Conservation (phyloP, 1,140 invertebrate species). For the Lerema accius region DNA sequence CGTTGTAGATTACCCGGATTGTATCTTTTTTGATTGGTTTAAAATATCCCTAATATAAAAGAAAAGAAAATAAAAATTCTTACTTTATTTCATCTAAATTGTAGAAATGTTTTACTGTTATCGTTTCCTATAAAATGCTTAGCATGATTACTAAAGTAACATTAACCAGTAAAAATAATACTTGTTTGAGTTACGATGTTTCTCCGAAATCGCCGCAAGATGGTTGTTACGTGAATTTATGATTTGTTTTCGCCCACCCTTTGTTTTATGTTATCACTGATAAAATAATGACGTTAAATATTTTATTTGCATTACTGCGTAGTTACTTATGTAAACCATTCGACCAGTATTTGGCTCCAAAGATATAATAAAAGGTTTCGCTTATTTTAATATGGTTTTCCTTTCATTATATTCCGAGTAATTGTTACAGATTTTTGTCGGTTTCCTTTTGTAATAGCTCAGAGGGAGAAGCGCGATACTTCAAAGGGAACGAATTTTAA, state of each 20-base stretch:
- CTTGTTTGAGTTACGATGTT: not conserved
- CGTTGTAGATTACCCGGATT: no score
- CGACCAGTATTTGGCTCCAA: constrained; percentile 7
- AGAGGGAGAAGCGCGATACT: constrained; percentile 28
- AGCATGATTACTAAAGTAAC: no score
- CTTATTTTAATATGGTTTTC: constrained; percentile 44
- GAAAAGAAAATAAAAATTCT: not conserved
- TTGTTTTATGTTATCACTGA: not conserved
- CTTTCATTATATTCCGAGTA: constrained; percentile 40
- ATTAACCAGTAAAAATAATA: no score
- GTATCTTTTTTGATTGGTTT: no score
- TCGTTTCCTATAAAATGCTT: not conserved
- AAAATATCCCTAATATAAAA: no score
- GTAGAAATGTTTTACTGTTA: not conserved
- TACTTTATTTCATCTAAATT: no score
- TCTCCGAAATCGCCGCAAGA: not conserved
- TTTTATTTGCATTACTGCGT: constrained; percentile 1
- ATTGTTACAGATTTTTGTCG: constrained; percentile 46
- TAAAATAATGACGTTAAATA: not conserved
- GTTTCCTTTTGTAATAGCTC: constrained; percentile 39
- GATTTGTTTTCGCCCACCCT: not conserved
- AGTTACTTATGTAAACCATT: not conserved
- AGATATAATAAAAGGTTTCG: constrained; percentile 31
- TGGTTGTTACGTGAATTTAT: not conserved
- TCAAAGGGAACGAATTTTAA: constrained; percentile 66